Conservation (phyloP, 2,797 vertebrate species). For the Halcyon smyrnensis region DNA sequence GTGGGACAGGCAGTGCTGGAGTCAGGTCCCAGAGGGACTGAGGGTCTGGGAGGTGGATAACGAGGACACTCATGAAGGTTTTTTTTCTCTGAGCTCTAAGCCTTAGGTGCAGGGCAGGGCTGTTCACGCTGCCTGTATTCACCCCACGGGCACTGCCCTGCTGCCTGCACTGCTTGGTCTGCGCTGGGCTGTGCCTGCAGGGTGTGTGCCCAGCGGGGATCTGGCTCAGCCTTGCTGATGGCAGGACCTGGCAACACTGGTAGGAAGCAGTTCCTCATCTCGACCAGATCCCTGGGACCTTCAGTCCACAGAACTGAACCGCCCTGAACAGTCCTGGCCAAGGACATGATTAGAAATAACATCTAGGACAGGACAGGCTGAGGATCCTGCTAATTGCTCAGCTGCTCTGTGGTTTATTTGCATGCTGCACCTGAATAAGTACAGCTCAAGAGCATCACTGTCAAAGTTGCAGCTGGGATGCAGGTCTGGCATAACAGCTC, state of each 20-base stretch:
- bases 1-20: background rate
- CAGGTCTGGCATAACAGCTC: background rate
- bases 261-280: background rate
- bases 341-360: background rate
- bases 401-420: background rate
- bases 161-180: background rate
- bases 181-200: background rate
- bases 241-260: background rate
- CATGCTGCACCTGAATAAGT: background rate
- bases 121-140: background rate
- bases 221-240: background rate
- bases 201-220: background rate
- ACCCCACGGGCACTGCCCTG: background rate
- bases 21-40: background rate
- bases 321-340: background rate
- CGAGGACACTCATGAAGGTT: background rate
- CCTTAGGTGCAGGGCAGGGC: background rate
- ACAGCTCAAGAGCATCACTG: background rate
- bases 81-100: background rate
- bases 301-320: background rate
- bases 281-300: background rate
- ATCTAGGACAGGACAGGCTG: background rate
- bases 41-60: background rate
- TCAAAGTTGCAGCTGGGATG: background rate
- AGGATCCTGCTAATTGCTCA: background rate